These are phyloP conservation scores for Galeopsomyia nigrocyanea DNA, from an alignment of 2,888 invertebrate species.

Conservation along the genomic window DNA sequence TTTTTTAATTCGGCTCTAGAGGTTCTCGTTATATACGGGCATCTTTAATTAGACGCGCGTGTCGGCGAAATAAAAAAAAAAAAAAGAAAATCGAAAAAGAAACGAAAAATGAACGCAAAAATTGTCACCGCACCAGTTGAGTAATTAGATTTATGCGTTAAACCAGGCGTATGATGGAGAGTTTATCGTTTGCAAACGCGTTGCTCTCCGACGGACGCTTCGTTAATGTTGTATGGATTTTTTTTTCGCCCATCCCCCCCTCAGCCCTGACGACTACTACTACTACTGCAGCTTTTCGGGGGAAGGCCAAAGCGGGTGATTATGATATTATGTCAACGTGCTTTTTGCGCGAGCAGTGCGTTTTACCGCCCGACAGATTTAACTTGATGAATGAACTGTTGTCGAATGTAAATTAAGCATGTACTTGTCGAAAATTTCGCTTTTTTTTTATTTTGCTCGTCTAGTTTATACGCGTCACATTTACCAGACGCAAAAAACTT, in stretches of 20 bases:
- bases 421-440: too few species aligned
- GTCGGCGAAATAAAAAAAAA: neutral
- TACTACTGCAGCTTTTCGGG: too few species aligned
- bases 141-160: conserved; percentile 38
- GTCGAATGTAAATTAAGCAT: too few species aligned
- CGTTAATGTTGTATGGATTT: conserved; percentile 30
- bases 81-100: neutral
- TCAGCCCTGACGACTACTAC: too few species aligned
- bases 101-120: neutral
- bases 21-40: neutral
- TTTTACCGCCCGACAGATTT: too few species aligned
- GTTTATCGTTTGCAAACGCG: conserved; percentile 16
- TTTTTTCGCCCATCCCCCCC: neutral
- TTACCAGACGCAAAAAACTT: too few species aligned
- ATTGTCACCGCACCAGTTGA: neutral
- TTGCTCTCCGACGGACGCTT: neutral
- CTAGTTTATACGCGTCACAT: too few species aligned
- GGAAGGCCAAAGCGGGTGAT: too few species aligned
- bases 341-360: too few species aligned
- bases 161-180: conserved; percentile 35
- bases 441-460: too few species aligned
- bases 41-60: conserved; percentile 43
- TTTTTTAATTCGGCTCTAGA: conserved; percentile 40
- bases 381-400: too few species aligned
- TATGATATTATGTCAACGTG: too few species aligned